Evolutionary conservation across 2,113 vertebrate species (phyloP), one percentile per base, ranked within the genome.

Genomic region (Chelonoidis abingdonii): DNA sequence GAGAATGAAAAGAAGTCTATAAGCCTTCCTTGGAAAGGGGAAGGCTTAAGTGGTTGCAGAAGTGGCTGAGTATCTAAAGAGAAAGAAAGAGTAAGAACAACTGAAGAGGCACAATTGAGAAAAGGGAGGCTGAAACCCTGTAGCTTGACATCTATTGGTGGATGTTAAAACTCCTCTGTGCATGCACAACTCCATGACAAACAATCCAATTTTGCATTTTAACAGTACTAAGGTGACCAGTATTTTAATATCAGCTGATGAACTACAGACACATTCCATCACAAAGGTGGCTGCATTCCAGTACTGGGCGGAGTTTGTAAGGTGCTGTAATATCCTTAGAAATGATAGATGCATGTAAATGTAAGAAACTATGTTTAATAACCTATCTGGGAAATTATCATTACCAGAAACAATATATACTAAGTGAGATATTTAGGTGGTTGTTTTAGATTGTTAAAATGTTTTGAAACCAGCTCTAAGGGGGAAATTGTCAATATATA

Each of bases 141-240:
- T 94, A 12, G 88, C 92, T 87, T 84, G 95, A 88, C 87, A 56
- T 89, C 92, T 91, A 85, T 91, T 82, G 75, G 80, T 94, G 89
- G 69, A 90, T 6, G 5, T 31, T 87, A 52, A 91, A 92, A 41
- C 65, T 49, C 44, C 81, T 24, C 84, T 81, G 31, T 52, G 22
- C 3, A 52, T 52, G 41, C 49, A 8, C 8, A 25, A 47, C 65
- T 97, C 72, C 89, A 93, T 69, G 80, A 41, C 38, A 89, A 83
- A 82, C 75, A 54, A 87, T 91, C 91, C 8, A 31, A 49, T 62
- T 82, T 80, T 93, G 54, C 50, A 93, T 91, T 96, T 94, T 84
- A 81, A 84, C 50, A 88, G 87, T 94, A 75, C 62, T 6, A 50
- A 50, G 16, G 13, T 65, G 14, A 65, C 76, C 69, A 5, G 52